Evolutionary conservation across 23 tunicate species (phyloP), one percentile per base, ranked within the genome.

Genomic region (Styela clava): DNA sequence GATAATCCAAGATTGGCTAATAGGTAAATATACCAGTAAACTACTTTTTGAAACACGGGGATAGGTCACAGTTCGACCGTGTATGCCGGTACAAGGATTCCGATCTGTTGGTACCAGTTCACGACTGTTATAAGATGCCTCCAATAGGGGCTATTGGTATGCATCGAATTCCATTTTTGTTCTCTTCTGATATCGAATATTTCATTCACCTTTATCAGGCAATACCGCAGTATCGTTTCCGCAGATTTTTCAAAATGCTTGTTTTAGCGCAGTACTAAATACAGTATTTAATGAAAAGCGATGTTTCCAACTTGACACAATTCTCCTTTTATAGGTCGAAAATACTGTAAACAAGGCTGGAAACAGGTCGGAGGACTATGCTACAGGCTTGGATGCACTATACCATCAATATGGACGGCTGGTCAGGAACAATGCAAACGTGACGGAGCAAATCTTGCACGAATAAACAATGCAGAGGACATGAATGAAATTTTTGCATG

Each of bases 261-360:
- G 1, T 72, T 32, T 1, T n/a, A 16, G 33, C 81, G 12, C 56
- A 44, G 12, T 36, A 33, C 35, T 16, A 44, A 76, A 18, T 27
- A 67, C 32, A 21, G 24, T 61, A 22, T 61, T 61, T 61, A n/a
- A n/a, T n/a, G n/a, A n/a, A n/a, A n/a, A n/a, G n/a, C n/a, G n/a
- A n/a, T n/a, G n/a, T n/a, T n/a, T n/a, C n/a, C n/a, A n/a, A n/a
- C n/a, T n/a, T n/a, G n/a, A n/a, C n/a, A n/a, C n/a, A n/a, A n/a
- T 1, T 76, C 31, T 24, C 37, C n/a, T 76, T 76, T 52, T 76
- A 18, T 81, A 91, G 97, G 73, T 12, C 71, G 31, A 56, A 82
- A 86, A 35, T 86, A 73, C 73, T 93, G 98, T 65, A 52, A 84
- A 64, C 35, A 35, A 21, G 98, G 98, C 31, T 93, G 98, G 98